Evolutionary conservation across 2,888 invertebrate species (phyloP), one percentile per base, ranked within the genome.

Genomic region (Sminthurides aquaticus): DNA sequence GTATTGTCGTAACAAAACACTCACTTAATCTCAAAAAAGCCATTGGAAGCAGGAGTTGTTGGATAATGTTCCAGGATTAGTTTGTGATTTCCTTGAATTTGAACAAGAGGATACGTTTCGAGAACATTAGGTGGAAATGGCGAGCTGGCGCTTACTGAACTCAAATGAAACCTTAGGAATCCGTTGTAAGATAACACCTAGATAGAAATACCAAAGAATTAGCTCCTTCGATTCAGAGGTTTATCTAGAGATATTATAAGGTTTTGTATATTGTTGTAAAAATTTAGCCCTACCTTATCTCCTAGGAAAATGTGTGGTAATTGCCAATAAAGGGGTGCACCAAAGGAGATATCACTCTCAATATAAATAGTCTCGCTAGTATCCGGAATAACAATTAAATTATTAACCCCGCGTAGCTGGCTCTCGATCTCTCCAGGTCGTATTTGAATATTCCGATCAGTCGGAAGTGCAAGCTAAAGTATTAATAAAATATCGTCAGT

Each of bases 131-230:
- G 78, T 18, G 80, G 79, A 62, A 80, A 78, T 25, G 78, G 78
- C 24, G 85, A 81, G 2, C 85, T 85, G 5, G 25, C 52, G 55
- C 86, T 86, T 69, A 87, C 86, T 61, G 87, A 84, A 69, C 79
- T 78, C 0, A 89, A 84, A 1, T 84, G 83, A 78, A 95, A 95
- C 69, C 88, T 83, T 57, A 98, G 80, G 69, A 86, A 86, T 2
- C 97, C 97, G 27, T 93, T 94, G 79, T 98, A 98, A 25, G 95
- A 93, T 68, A 89, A 84, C 20, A 91, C 87, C 78, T 88, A 82
- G 59, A 73, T n/a, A n/a, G n/a, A n/a, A n/a, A n/a, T n/a, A n/a
- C 73, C 2, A 43, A 49, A 43, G 34, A 59, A n/a, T 43, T 58
- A 8, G 18, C 25, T 15, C 43, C 8, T 28, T 34, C 18, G 15